A percentile compares a stretch with the other conserved stretches of the same genome.
phyloP scores from a whole-genome alignment of 2,888 invertebrate genomes.

The Drosophila monieri region DNA sequence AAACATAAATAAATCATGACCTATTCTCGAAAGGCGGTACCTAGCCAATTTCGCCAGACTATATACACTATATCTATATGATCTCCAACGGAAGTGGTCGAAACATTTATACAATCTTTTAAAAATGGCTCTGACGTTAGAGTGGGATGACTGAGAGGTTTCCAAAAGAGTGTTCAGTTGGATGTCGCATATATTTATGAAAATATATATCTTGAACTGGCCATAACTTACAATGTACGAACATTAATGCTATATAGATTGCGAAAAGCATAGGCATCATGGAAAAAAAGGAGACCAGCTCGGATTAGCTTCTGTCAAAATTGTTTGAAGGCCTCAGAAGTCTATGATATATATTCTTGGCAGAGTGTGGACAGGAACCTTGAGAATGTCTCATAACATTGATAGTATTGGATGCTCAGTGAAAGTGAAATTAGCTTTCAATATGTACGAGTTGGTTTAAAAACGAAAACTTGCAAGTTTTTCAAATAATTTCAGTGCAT shows the following conservation, averaged over 20 bases:
- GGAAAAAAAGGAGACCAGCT: slow-evolving; percentile 20
- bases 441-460: slow-evolving; percentile 1
- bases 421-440: slow-evolving; percentile 27
- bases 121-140: slow-evolving; percentile 77
- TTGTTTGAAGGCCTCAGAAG: slow-evolving; percentile 50
- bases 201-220: slow-evolving; percentile 34
- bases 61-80: slow-evolving; percentile 30
- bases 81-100: slow-evolving; percentile 70
- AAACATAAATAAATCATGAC: slow-evolving; percentile 72
- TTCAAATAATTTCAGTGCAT: not conserved
- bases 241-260: slow-evolving; percentile 39
- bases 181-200: slow-evolving; percentile 56
- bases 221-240: slow-evolving; percentile 56
- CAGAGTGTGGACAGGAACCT: slow-evolving; percentile 12
- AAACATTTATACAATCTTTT: slow-evolving; percentile 48
- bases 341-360: slow-evolving; percentile 35
- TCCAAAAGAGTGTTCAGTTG: slow-evolving; percentile 26
- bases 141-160: slow-evolving; percentile 35
- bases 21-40: slow-evolving; percentile 57
- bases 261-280: slow-evolving; percentile 2
- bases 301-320: slow-evolving; percentile 65
- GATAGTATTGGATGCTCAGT: slow-evolving; percentile 8
- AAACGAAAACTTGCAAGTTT: slow-evolving; percentile 46
- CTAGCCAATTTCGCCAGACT: slow-evolving; percentile 41
- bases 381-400: slow-evolving; percentile 17